Conservation (phyloP, 2,113 vertebrate species). For the human region GRCh38 chr11:41392001-41392500, state of each 20-base stretch:
- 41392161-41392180: neutral
- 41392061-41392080: neutral
- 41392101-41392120: neutral
- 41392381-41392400: neutral
- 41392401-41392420: neutral
- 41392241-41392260: fast-evolving
- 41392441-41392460: neutral
- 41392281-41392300: neutral
- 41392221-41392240: neutral
- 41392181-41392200: neutral
- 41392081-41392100: neutral
- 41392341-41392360: neutral
- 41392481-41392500: neutral
- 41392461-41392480: neutral
- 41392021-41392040: neutral
- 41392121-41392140: neutral
- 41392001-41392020: neutral
- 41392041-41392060: neutral
- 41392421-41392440: neutral
- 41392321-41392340: neutral
- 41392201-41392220: neutral
- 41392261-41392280: neutral
- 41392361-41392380: neutral
- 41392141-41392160: neutral
- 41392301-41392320: neutral